Conservation (phyloP, 2,113 vertebrate species). For the Laticauda colubrina region DNA sequence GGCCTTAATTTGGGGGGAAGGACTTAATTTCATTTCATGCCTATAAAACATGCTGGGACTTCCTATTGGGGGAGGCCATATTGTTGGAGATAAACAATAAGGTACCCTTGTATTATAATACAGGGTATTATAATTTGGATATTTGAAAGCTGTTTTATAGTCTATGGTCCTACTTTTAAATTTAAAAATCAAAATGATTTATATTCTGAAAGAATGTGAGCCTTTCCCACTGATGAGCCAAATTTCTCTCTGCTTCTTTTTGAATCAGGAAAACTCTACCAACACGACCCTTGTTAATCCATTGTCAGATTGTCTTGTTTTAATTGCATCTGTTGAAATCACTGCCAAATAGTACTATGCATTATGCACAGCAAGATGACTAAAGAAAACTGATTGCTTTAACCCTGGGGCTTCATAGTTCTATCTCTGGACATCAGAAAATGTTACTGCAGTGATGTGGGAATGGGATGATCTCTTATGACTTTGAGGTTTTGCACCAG, state of each 20-base stretch:
- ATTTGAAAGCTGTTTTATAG: no score
- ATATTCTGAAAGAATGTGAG: no score
- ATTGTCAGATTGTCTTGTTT: background rate
- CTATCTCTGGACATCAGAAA: background rate
- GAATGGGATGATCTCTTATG: background rate
- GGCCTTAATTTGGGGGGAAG: no score
- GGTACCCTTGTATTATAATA: no score
- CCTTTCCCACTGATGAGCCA: no score
- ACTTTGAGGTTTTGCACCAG: background rate
- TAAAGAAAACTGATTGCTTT: background rate
- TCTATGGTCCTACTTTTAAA: no score
- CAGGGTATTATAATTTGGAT: no score
- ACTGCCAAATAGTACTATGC: background rate
- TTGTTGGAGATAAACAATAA: no score
- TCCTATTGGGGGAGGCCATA: no score
- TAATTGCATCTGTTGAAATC: background rate
- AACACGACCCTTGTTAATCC: background rate
- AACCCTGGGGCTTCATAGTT: background rate
- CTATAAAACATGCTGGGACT: no score
- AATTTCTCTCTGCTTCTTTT: background rate
- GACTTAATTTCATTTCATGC: no score
- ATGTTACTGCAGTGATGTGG: background rate
- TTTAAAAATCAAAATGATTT: no score
- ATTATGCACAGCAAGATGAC: background rate
- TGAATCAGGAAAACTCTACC: background rate